Evolutionary conservation across 2,888 invertebrate species (phyloP).

Genomic region (Rotaria socialis): DNA sequence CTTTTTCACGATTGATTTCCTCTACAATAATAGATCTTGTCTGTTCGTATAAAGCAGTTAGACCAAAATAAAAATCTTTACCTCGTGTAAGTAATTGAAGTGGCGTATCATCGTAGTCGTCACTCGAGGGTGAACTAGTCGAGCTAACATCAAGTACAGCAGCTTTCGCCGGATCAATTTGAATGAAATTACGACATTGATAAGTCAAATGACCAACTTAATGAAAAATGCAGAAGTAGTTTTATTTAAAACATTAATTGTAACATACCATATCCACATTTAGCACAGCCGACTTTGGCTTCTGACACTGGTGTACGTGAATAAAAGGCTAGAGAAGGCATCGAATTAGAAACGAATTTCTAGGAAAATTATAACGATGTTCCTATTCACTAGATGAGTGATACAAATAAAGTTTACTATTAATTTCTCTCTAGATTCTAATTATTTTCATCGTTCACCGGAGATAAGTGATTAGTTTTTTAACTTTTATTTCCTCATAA

Average conservation of each 20-base stretch:
- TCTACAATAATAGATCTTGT: neutral
- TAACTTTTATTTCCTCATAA: too few species aligned
- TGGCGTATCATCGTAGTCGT: constrained; percentile 64
- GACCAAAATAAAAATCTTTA: neutral
- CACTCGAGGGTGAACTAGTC: constrained; percentile 77
- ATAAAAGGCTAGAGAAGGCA: neutral
- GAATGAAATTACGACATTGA: constrained; percentile 89
- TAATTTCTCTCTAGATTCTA: too few species aligned
- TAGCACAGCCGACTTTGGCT: neutral
- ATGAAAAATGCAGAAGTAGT: constrained; percentile 46
- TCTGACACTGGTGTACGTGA: neutral
- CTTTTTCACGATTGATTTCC: neutral
- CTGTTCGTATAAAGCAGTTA: too few species aligned
- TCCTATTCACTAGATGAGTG: too few species aligned
- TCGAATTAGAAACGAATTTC: too few species aligned
- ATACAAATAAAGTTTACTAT: too few species aligned
- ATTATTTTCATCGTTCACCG: too few species aligned
- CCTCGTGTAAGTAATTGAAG: neutral
- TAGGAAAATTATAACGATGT: too few species aligned
- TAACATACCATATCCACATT: constrained; percentile 5
- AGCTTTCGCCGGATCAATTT: constrained; percentile 85
- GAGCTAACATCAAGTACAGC: constrained; percentile 82
- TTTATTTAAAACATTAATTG: neutral
- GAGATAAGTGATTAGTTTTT: too few species aligned
- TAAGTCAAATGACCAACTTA: constrained; percentile 86